These are phyloP conservation scores for Enteromius fasciolatus DNA, from an alignment of 2,797 vertebrate genomes.

Conservation along the genomic window DNA sequence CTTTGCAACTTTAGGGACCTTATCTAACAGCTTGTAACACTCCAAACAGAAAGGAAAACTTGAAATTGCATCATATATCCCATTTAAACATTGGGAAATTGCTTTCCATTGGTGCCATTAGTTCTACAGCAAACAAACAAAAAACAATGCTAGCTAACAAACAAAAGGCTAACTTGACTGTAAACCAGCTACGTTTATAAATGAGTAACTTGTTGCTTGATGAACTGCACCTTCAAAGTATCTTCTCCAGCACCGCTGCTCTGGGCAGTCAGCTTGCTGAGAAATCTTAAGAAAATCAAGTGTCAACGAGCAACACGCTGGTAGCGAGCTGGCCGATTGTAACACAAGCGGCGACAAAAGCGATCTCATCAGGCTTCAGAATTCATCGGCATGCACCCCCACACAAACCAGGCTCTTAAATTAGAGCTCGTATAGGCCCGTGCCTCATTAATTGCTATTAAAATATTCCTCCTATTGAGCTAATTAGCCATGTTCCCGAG, in stretches of 20 bases:
- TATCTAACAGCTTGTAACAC: too few relatives aligned
- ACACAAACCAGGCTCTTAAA: slow-evolving; percentile 57
- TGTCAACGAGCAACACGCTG: slow-evolving; percentile 13
- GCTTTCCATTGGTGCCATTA: background rate
- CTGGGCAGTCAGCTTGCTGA: background rate
- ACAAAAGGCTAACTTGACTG: background rate
- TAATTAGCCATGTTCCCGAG: slow-evolving; percentile 73
- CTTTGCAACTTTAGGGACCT: too few relatives aligned
- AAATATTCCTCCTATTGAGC: slow-evolving; percentile 75
- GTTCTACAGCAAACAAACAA: background rate
- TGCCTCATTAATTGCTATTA: slow-evolving; percentile 67
- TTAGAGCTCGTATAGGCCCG: slow-evolving; percentile 53
- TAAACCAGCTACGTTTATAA: background rate
- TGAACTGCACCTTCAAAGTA: slow-evolving; percentile 1
- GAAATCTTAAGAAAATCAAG: slow-evolving; percentile 19
- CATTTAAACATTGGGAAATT: background rate
- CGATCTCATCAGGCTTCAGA: slow-evolving; percentile 38
- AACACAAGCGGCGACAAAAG: slow-evolving; percentile 21
- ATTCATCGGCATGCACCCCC: slow-evolving; percentile 54
- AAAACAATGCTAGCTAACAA: background rate
- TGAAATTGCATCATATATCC: too few relatives aligned
- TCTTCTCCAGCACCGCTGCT: background rate
- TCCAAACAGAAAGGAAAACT: too few relatives aligned
- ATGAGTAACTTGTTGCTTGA: background rate
- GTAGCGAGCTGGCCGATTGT: slow-evolving; percentile 14